These are phyloP conservation scores for Scomber colias DNA, from an alignment of 2,113 vertebrate species.

Conservation along the genomic window DNA sequence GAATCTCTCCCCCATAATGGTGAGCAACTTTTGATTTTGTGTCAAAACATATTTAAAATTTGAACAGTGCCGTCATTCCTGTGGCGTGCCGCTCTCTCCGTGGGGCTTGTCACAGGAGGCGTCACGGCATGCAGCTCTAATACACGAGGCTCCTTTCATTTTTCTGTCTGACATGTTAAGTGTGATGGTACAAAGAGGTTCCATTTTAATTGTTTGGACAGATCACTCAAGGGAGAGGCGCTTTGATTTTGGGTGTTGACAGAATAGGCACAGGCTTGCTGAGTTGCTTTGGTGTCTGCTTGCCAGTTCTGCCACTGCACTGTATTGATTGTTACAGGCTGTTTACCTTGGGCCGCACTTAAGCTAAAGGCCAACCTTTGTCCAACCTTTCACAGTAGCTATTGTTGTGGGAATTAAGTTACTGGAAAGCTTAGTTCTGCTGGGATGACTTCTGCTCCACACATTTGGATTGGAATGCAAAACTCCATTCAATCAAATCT, in stretches of 20 bases:
- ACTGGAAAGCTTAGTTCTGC: background rate
- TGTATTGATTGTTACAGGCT: conserved; percentile 54
- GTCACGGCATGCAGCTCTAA: conserved; percentile 65
- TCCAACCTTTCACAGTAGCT: conserved; percentile 28
- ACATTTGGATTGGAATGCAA: conserved; percentile 1
- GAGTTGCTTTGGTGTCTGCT: conserved; percentile 67
- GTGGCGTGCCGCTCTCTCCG: conserved; percentile 71
- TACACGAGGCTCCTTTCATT: conserved; percentile 78
- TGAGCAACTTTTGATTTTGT: conserved; percentile 83
- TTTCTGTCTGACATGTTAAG: conserved; percentile 80
- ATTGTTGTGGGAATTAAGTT: conserved; percentile 15
- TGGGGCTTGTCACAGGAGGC: conserved; percentile 81
- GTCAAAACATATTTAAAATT: conserved; percentile 88
- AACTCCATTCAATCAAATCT: conserved; percentile 33
- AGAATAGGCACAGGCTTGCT: conserved; percentile 83
- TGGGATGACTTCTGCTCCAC: background rate
- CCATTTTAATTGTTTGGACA: conserved; percentile 86
- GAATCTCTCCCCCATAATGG: conserved; percentile 76
- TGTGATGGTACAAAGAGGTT: conserved; percentile 82
- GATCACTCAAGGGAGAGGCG: conserved; percentile 81
- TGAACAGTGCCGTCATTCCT: conserved; percentile 78
- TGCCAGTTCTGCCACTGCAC: conserved; percentile 38
- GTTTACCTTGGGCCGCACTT: conserved; percentile 57
- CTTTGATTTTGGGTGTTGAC: conserved; percentile 84
- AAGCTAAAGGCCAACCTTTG: conserved; percentile 54